Evolutionary conservation across 2,797 vertebrate genomes (phyloP).

Genomic region (Paguma larvata): DNA sequence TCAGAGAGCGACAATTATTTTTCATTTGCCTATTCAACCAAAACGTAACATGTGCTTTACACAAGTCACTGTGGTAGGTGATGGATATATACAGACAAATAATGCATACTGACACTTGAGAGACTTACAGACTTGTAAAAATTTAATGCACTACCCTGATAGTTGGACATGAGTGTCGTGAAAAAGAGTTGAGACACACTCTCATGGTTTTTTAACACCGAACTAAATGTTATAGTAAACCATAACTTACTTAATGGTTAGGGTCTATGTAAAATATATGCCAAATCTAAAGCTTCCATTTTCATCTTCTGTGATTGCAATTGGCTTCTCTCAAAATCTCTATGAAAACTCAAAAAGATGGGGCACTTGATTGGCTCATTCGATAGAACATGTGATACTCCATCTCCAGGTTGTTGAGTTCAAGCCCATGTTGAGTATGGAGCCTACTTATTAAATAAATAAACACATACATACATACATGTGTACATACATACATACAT

Average conservation of each 20-base stretch:
- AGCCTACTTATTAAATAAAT: background rate
- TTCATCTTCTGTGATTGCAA: background rate
- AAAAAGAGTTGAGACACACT: background rate
- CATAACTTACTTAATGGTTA: background rate
- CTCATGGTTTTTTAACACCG: background rate
- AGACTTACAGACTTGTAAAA: background rate
- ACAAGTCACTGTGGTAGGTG: background rate
- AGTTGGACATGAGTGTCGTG: background rate
- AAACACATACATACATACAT: background rate
- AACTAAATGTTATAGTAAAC: background rate
- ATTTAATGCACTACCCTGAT: background rate
- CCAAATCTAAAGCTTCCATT: background rate
- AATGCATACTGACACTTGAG: background rate
- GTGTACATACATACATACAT: background rate
- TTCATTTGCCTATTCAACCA: background rate
- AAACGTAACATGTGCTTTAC: background rate
- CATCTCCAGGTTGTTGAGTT: background rate
- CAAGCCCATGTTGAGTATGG: background rate
- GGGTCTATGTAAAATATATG: background rate
- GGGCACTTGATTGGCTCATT: background rate
- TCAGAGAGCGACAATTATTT: background rate
- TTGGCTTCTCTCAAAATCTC: background rate
- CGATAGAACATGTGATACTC: background rate
- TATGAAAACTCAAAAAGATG: background rate
- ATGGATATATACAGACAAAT: background rate